These are phyloP conservation scores for Andricus grossulariae DNA, from an alignment of 1,140 invertebrate genomes.

Conservation along the genomic window DNA sequence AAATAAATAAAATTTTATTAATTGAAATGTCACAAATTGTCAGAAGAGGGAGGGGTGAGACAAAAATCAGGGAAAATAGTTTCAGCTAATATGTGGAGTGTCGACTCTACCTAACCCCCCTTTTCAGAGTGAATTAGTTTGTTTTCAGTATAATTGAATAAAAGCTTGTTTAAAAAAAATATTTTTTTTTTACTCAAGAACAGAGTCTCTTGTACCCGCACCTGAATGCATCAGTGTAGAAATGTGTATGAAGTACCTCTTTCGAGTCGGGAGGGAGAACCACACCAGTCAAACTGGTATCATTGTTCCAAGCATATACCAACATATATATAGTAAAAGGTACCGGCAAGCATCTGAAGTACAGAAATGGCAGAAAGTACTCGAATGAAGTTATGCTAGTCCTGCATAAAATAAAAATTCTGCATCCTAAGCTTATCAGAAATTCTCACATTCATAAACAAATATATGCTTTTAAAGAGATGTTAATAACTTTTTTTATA, in stretches of 20 bases:
- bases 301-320: constrained; percentile 56
- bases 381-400: not conserved
- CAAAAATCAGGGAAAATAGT: no score
- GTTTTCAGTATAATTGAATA: no score
- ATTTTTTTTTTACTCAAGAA: not conserved
- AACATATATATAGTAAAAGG: constrained; percentile 31
- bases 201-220: constrained; percentile 14
- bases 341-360: constrained; percentile 26
- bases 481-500: no score
- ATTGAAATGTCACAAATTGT: no score
- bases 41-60: no score
- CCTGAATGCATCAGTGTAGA: constrained; percentile 33
- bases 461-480: no score
- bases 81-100: no score
- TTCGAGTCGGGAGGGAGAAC: constrained; percentile 46
- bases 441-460: not conserved
- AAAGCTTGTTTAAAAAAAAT: no score
- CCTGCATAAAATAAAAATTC: constrained; percentile 38
- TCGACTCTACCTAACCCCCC: no score
- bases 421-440: no score
- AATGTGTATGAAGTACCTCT: constrained; percentile 35
- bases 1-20: no score
- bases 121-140: no score
- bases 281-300: constrained; percentile 64
- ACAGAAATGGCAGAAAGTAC: constrained; percentile 36